A percentile compares a stretch with the other conserved stretches of the same genome.
phyloP scores from a whole-genome alignment of 2,797 vertebrate genomes.

The Hypotaenidia philippensis region DNA sequence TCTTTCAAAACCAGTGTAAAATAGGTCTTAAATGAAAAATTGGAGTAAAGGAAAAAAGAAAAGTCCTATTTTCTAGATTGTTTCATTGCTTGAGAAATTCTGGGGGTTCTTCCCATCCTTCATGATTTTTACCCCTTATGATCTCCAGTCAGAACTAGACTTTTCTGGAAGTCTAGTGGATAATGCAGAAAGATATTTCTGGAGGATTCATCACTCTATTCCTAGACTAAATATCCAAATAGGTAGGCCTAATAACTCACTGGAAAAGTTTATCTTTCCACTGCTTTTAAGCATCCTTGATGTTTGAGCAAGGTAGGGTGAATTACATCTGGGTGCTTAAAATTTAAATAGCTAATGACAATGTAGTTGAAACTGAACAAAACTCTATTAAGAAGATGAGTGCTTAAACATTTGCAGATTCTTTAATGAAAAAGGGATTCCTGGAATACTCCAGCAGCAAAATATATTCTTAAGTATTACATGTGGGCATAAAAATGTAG shows the following conservation, averaged over 20 bases:
- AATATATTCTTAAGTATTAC: neutral
- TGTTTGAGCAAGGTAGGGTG: neutral
- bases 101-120: neutral
- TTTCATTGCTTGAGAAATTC: neutral
- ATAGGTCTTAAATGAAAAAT: neutral
- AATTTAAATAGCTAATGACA: neutral
- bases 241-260: neutral
- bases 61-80: neutral
- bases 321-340: neutral
- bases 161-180: fast-evolving
- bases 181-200: neutral
- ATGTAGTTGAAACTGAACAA: neutral
- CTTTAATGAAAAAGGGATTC: neutral
- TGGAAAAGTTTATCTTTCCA: neutral
- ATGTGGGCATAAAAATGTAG: neutral
- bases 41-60: neutral
- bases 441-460: neutral
- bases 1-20: neutral
- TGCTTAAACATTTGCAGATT: neutral
- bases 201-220: neutral
- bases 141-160: neutral
- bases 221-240: neutral
- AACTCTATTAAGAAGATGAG: neutral
- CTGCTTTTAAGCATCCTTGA: neutral
- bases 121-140: neutral